Conservation (phyloP, 2,797 vertebrate species). For the Balearica regulorum region DNA sequence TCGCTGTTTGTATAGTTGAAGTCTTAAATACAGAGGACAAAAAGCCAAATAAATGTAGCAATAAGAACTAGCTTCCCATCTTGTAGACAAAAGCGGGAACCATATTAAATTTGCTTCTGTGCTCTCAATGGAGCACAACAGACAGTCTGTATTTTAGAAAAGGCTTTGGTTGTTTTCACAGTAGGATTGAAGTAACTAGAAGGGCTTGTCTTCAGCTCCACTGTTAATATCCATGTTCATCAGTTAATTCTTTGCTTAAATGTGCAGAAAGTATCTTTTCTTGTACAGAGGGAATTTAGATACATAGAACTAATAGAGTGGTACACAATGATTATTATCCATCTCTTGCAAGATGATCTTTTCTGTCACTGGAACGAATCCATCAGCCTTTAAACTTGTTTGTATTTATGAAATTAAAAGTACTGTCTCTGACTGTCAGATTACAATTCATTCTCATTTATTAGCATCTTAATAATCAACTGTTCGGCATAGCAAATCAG, state of each 20-base stretch:
- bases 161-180: neutral
- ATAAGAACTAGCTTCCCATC: neutral
- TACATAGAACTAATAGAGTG: neutral
- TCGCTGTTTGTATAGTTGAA: neutral
- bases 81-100: neutral
- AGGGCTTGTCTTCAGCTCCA: neutral
- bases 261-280: neutral
- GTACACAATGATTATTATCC: neutral
- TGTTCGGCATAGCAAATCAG: neutral
- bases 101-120: neutral
- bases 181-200: neutral
- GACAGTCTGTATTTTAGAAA: neutral
- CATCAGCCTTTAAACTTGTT: neutral
- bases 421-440: neutral
- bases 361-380: neutral
- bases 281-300: neutral
- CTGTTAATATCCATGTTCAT: neutral
- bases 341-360: neutral
- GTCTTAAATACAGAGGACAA: neutral
- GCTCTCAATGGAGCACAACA: neutral
- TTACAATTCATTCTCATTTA: neutral
- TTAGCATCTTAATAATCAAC: neutral
- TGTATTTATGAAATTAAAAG: neutral
- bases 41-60: neutral
- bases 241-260: neutral